A percentile compares a stretch with the other conserved stretches of the same genome.
These are phyloP conservation scores for Chloroceryle inda DNA, from an alignment of 2,797 vertebrate species.

Conservation along the genomic window DNA sequence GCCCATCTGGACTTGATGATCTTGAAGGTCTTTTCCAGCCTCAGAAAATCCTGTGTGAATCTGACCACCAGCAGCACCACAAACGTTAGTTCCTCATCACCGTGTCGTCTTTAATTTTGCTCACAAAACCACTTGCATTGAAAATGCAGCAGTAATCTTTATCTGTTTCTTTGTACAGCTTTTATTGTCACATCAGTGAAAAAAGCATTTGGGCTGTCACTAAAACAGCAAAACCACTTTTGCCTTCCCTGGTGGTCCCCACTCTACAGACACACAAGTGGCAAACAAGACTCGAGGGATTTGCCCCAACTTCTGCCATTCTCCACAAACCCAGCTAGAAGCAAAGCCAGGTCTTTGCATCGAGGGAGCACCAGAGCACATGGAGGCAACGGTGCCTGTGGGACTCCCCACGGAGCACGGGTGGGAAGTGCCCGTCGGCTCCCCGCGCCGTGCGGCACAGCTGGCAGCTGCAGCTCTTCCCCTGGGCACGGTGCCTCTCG, in stretches of 20 bases:
- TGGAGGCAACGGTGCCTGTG: accelerated
- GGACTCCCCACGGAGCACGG: neutral
- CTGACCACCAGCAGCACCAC: too few relatives aligned
- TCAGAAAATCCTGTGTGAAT: too few relatives aligned
- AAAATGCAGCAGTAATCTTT: neutral
- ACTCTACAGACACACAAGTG: accelerated
- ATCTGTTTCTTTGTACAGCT: neutral
- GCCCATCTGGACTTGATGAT: too few relatives aligned
- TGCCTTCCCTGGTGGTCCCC: neutral
- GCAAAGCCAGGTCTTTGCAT: neutral
- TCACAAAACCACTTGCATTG: neutral
- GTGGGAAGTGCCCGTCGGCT: neutral
- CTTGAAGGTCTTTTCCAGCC: too few relatives aligned
- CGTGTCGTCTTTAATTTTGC: neutral
- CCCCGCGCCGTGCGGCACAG: neutral
- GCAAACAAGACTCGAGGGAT: neutral
- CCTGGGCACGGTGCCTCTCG: neutral
- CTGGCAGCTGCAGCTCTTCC: neutral
- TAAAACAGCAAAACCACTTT: neutral
- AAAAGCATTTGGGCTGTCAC: neutral
- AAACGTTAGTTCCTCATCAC: too few relatives aligned
- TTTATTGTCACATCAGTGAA: neutral
- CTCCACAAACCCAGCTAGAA: neutral
- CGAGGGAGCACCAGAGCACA: accelerated
- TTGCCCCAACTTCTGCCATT: neutral